Base-by-base conservation (phyloP, 1,140 invertebrate genomes). In the Metaphire vulgaris region DNA sequence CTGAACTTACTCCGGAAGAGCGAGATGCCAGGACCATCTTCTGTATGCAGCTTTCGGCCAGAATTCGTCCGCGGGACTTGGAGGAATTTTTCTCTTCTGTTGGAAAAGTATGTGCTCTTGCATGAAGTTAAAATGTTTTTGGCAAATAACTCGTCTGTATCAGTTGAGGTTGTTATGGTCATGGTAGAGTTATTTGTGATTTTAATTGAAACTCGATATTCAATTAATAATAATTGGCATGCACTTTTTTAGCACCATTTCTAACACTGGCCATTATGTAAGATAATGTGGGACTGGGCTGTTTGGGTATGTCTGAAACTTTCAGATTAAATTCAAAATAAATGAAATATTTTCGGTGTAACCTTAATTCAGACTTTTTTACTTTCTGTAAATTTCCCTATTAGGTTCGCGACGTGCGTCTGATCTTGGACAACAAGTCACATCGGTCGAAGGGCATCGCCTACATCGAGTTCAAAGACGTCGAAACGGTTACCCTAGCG, bases 61-160 rank as follows among this genome's bases (percentile, higher is more conserved):
- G 95, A 80, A 95, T 99, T 80, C 90, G 97, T 77, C 93, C 94
- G 14, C 90, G 96, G 76, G 97, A 99, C 86, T 87, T 99, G 41
- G 97, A 99, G 88, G 97, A 99, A 86, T 99, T 99, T 86, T 99
- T 99, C 84, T 97, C 95, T 1, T 93, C 95, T 75, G 97, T 99
- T 74, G 98, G 98, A 41, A 98, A 98, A 89, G 97, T 99, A 81
- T 78, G 74, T 76, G 26, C 30, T 56, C 66, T 30, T 21, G 6
- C 2, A 65, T 6, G 30, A 72, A 26, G 29, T 32, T 32, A 16
- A 31, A 33, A 31, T 72, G 67, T 69, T 69, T 12, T 69, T 69
- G 6, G 6, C 26, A 69, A 14, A 14, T 69, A 14, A 26, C 6
- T 28, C 14, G 14, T 2, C 2, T 6, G 28, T 26, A 69, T 12